Base-by-base conservation (phyloP, 2,888 invertebrate species). In the Stictocephala bisonia region DNA sequence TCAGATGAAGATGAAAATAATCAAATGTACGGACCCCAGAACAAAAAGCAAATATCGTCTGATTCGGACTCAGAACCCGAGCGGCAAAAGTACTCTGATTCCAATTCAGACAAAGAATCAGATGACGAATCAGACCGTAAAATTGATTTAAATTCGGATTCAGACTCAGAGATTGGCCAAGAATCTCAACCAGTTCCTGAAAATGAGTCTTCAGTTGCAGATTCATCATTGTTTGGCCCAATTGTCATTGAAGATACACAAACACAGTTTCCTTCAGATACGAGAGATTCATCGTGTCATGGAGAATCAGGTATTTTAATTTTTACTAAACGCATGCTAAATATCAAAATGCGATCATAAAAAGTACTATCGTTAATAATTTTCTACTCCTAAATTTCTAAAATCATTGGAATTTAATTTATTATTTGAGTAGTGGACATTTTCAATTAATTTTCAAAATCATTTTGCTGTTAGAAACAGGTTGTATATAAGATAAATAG, bases 1-100 rank as follows among this genome's bases (percentile, higher is more conserved):
- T 50, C 48, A 1, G 56, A 56, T 15, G 68, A 68, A 31, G 64
- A 64, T 20, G 60, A 60, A 64, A 44, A 44, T 44, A 22, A 68
- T 13, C 24, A 68, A 9, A 26, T 26, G 26, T 51, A 31, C 29
- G 26, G 31, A 29, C 51, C 31, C 18, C n/a, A n/a, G n/a, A 20
- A 13, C n/a, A 18, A 15, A 44, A 44, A 15, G 7, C 22, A 29
- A 2, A 51, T n/a, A 31, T 26, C 40, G 13, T 64, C 64, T 11
- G 64, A 64, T 44, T 64, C 64, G 4, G 64, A 64, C 27, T 64
- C 64, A 2, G 64, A 64, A 27, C 40, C 18, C 15, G 64, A 64
- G 13, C 40, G 41, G 6, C n/a, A n/a, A n/a, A 64, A 64, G 26
- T 64, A 40, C 6, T 24, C 24, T 1, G 7, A 44, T n/a, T 26